Evolutionary conservation across 1,140 invertebrate species (phyloP).

Genomic region (Camponotus vicinus): DNA sequence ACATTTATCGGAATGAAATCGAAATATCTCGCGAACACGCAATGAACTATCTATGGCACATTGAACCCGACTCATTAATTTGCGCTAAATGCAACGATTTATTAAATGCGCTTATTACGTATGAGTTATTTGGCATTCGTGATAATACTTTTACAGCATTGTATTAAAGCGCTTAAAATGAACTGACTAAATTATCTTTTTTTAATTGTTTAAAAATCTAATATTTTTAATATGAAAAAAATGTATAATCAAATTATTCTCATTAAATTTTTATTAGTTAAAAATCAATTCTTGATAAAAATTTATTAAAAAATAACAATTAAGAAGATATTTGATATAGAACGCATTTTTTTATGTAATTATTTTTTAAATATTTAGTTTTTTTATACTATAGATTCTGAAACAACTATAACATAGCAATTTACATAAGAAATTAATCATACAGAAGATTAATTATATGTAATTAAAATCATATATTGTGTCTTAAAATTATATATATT

Average conservation of each 20-base stretch:
- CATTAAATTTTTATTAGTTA: neutral
- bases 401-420: neutral
- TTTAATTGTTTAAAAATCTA: neutral
- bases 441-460: neutral
- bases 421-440: neutral
- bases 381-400: neutral
- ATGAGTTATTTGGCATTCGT: no score
- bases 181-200: neutral
- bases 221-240: neutral
- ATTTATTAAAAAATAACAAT: neutral
- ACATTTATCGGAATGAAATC: no score
- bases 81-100: no score
- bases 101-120: no score
- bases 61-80: no score
- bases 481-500: no score
- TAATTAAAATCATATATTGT: no score
- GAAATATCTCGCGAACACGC: no score
- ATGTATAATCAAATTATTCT: neutral
- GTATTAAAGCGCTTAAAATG: neutral
- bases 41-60: no score
- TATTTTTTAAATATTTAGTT: slow-evolving; percentile 15
- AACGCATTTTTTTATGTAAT: neutral
- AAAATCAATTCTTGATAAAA: neutral
- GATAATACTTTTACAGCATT: neutral
- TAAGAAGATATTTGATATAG: neutral